Conservation (phyloP, 2,797 vertebrate genomes). For the Tarsius wallacei region DNA sequence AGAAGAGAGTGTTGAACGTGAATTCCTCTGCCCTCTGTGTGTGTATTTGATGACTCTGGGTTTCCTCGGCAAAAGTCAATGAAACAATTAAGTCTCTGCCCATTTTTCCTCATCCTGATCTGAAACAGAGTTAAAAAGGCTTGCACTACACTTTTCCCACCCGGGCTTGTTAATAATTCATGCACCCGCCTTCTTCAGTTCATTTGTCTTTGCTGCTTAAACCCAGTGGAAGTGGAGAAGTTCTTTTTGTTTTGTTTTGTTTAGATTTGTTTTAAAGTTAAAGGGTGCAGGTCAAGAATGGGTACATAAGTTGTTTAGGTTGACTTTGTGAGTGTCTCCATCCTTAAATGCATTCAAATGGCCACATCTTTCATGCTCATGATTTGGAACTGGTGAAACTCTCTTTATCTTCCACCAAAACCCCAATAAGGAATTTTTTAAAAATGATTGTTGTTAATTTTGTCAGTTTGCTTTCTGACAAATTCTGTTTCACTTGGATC, state of each 20-base stretch:
- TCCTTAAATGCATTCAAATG: not conserved
- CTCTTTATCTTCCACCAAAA: slow-evolving; percentile 68
- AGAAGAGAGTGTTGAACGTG: not conserved
- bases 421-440: not conserved
- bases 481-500: not conserved
- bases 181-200: not conserved
- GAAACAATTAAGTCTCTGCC: slow-evolving; percentile 87
- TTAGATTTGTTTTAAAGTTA: too few relatives aligned
- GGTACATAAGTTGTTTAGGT: not conserved
- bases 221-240: not conserved
- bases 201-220: slow-evolving; percentile 51
- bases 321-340: not conserved
- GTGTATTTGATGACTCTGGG: slow-evolving; percentile 84
- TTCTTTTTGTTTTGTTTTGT: not conserved
- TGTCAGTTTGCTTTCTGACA: slow-evolving; percentile 25
- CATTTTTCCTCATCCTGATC: slow-evolving; percentile 86
- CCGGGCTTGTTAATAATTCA: slow-evolving; percentile 82
- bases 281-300: too few relatives aligned
- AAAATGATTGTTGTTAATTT: slow-evolving; percentile 63
- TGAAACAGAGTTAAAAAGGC: slow-evolving; percentile 85
- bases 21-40: slow-evolving; percentile 59
- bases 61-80: slow-evolving; percentile 87
- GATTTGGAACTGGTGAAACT: not conserved
- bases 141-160: slow-evolving; percentile 85
- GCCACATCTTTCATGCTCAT: not conserved